Evolutionary conservation across 2,888 invertebrate species (phyloP).

Genomic region (Elysia crispata): DNA sequence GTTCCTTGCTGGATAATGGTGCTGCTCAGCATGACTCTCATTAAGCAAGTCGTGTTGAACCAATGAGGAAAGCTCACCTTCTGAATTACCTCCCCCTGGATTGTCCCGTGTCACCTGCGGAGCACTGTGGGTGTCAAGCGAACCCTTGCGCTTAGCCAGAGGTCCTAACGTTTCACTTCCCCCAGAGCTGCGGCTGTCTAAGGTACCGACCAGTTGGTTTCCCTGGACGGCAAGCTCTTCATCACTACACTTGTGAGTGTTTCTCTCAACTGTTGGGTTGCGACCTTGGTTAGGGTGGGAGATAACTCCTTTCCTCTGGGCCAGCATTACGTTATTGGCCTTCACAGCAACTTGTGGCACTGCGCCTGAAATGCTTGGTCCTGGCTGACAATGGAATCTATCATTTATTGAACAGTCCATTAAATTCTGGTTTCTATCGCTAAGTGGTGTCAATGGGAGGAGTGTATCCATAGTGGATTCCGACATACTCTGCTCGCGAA

Average conservation of each 20-base stretch:
- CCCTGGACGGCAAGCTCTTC: conserved; percentile 80
- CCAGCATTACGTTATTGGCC: conserved; percentile 64
- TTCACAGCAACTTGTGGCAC: conserved; percentile 54
- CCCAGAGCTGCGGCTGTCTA: background rate
- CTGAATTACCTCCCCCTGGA: conserved; percentile 56
- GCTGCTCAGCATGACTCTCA: conserved; percentile 48
- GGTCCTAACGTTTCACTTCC: background rate
- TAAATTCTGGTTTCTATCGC: background rate
- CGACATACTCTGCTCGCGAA: conserved; percentile 47
- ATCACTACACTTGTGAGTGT: conserved; percentile 81
- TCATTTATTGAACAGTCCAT: background rate
- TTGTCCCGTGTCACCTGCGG: conserved; percentile 36
- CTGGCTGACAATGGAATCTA: background rate
- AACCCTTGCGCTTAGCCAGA: conserved; percentile 53
- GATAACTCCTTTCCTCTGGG: conserved; percentile 75
- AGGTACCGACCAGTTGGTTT: conserved; percentile 73
- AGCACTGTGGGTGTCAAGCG: conserved; percentile 53
- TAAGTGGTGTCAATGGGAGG: conserved; percentile 80
- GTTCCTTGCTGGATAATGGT: conserved; percentile 58
- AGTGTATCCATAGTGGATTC: conserved; percentile 83
- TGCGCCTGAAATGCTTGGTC: background rate
- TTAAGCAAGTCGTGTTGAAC: conserved; percentile 79
- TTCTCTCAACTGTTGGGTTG: conserved; percentile 89
- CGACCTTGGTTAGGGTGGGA: conserved; percentile 89
- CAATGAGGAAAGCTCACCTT: conserved; percentile 74